A percentile compares a stretch with the other conserved stretches of the same genome.
phyloP scores from a whole-genome alignment of 1,140 invertebrate genomes.

The Globodera ellingtonae region DNA sequence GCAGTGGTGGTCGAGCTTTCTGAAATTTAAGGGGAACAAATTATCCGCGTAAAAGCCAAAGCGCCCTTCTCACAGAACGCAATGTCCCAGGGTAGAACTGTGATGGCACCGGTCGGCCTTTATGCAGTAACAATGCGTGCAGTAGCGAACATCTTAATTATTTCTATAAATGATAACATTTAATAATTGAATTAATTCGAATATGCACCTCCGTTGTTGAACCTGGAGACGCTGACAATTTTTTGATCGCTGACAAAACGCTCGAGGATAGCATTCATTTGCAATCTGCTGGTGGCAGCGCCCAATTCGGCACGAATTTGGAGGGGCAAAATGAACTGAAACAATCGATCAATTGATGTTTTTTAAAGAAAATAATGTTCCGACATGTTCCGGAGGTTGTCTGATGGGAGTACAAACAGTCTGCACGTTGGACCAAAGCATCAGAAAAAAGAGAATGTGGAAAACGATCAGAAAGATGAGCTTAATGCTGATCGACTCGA shows the following conservation, averaged over 20 bases:
- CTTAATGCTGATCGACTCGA: constrained; percentile 16
- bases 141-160: constrained; percentile 38
- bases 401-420: constrained; percentile 39
- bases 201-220: constrained; percentile 29
- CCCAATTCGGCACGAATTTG: constrained; percentile 34
- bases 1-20: constrained; percentile 51
- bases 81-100: constrained; percentile 57
- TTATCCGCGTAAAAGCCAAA: not conserved
- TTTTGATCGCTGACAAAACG: constrained; percentile 35
- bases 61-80: constrained; percentile 40
- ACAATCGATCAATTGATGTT: constrained; percentile 18
- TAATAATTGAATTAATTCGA: not conserved
- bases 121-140: constrained; percentile 50
- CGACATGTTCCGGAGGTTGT: constrained; percentile 22
- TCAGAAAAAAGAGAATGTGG: constrained; percentile 38
- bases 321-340: constrained; percentile 30
- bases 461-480: constrained; percentile 25
- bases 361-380: not conserved
- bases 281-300: constrained; percentile 18
- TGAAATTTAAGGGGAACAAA: constrained; percentile 14
- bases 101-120: constrained; percentile 64
- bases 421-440: constrained; percentile 41
- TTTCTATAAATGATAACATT: too few species aligned
- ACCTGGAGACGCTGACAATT: constrained; percentile 22
- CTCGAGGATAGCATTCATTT: constrained; percentile 34